phyloP scores from a whole-genome alignment of 2,797 vertebrate genomes.

The Eleutherodactylus coqui region DNA sequence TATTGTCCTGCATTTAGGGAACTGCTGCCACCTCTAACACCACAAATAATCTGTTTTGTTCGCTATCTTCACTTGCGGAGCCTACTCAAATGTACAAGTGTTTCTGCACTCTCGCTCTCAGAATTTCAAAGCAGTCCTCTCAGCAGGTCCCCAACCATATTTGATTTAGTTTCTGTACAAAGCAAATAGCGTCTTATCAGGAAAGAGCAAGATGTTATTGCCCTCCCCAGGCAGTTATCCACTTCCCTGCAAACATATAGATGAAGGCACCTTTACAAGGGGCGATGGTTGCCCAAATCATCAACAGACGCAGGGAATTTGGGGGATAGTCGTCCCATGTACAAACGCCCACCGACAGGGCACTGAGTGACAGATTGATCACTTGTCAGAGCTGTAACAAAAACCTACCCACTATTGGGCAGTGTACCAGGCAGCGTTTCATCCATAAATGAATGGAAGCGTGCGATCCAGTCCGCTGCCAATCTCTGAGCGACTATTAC shows the following conservation, averaged over 20 bases:
- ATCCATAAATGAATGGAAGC: too few relatives aligned
- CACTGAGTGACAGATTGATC: too few relatives aligned
- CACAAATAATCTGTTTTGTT: slow-evolving; percentile 26
- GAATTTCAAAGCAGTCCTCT: neutral
- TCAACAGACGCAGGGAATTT: too few relatives aligned
- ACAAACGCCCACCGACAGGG: too few relatives aligned
- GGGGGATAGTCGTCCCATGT: too few relatives aligned
- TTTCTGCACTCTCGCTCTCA: neutral
- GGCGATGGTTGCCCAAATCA: too few relatives aligned
- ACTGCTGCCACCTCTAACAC: slow-evolving; percentile 22
- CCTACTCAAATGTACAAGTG: neutral
- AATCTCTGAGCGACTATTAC: too few relatives aligned
- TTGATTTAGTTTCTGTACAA: neutral
- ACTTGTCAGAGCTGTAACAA: too few relatives aligned
- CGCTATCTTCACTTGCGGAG: neutral
- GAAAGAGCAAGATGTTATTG: neutral
- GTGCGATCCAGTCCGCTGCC: too few relatives aligned
- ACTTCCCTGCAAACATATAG: neutral
- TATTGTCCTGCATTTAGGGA: slow-evolving; percentile 49
- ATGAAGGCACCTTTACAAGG: neutral
- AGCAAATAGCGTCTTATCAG: neutral
- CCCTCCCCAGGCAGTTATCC: neutral
- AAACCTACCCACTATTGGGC: too few relatives aligned
- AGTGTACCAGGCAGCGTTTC: too few relatives aligned
- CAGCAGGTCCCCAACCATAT: neutral